Evolutionary conservation across 2,113 vertebrate species (phyloP).

Genomic region (Pituophis catenifer): DNA sequence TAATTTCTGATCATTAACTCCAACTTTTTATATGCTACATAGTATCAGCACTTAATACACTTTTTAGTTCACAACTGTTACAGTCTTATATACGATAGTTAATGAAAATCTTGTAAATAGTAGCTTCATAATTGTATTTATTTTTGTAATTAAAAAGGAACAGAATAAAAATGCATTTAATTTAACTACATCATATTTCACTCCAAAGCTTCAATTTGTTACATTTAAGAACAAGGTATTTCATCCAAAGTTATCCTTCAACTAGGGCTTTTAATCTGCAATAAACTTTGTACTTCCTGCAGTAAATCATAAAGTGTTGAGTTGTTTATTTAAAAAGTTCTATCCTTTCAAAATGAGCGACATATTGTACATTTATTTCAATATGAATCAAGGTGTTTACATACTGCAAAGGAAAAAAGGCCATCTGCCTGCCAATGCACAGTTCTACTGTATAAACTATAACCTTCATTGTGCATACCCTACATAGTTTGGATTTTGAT

Average conservation of each 20-base stretch:
- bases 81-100: neutral
- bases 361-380: neutral
- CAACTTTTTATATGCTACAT: neutral
- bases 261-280: neutral
- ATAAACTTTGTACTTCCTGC: neutral
- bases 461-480: neutral
- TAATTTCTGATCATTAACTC: neutral
- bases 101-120: neutral
- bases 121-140: neutral
- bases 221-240: conserved; percentile 6
- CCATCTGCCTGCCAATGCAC: neutral
- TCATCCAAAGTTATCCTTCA: neutral
- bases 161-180: neutral
- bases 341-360: neutral
- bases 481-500: neutral
- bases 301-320: neutral
- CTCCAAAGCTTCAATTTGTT: neutral
- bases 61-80: neutral
- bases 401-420: neutral
- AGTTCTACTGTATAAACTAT: neutral
- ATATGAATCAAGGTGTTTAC: neutral
- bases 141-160: neutral
- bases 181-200: neutral
- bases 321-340: neutral
- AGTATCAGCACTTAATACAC: neutral